A percentile compares a stretch with the other conserved stretches of the same genome.
Conservation (phyloP, 2,113 vertebrate species). For the Phyllostomus hastatus region DNA sequence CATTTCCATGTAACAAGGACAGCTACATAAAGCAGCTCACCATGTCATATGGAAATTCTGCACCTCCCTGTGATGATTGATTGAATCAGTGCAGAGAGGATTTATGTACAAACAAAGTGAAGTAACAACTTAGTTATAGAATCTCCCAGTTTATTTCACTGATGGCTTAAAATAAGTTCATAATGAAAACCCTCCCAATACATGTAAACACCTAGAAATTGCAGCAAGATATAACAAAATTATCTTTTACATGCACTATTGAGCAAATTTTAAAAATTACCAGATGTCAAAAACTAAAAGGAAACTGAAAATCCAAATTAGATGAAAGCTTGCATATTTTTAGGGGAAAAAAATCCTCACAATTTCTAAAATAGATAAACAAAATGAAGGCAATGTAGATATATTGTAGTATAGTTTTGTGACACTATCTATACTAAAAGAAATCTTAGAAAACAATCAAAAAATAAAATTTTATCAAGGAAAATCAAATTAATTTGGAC, state of each 20-base stretch:
- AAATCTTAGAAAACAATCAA: neutral
- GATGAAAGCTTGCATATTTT: neutral
- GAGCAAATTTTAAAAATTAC: neutral
- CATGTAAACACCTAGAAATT: neutral
- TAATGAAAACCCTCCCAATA: neutral
- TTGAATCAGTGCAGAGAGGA: neutral
- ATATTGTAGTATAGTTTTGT: neutral
- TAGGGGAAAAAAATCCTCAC: neutral
- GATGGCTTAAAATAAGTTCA: neutral
- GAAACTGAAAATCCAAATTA: neutral
- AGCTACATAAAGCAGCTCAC: constrained; percentile 31
- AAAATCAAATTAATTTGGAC: neutral
- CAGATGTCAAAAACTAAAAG: neutral
- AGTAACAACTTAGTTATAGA: neutral
- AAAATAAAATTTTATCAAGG: neutral
- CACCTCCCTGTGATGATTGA: neutral
- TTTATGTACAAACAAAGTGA: constrained; percentile 41
- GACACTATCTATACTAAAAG: neutral
- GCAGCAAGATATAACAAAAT: neutral
- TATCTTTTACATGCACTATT: neutral
- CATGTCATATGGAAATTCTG: constrained; percentile 14
- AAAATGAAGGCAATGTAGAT: neutral
- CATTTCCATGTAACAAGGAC: neutral
- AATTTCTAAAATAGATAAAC: neutral
- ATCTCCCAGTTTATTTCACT: neutral